These are phyloP conservation scores for Pristionchus fissidentatus DNA, from an alignment of 2,888 invertebrate genomes.

Conservation along the genomic window DNA sequence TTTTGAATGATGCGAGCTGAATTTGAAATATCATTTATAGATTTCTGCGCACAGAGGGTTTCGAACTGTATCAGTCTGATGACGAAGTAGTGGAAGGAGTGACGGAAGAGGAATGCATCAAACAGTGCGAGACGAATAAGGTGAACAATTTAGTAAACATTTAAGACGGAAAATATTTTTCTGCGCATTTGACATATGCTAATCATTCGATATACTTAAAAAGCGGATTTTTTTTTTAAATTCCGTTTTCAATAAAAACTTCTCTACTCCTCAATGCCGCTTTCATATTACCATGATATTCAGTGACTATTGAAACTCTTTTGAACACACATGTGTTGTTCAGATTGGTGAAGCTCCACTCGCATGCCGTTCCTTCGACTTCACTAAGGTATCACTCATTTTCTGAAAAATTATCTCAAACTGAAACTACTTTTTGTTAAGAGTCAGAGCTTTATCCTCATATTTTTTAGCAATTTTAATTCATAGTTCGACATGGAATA, in stretches of 20 bases:
- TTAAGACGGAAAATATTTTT: neutral
- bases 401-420: neutral
- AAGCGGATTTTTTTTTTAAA: too few species aligned
- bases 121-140: constrained; percentile 64
- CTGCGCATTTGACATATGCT: too few species aligned
- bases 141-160: constrained; percentile 51
- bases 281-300: neutral
- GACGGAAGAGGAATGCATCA: constrained; percentile 64
- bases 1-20: neutral
- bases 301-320: too few species aligned
- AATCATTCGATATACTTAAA: too few species aligned
- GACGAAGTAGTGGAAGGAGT: constrained; percentile 58
- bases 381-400: constrained; percentile 52
- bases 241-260: too few species aligned
- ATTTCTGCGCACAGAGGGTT: constrained; percentile 71
- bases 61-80: constrained; percentile 70
- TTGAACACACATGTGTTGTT: too few species aligned
- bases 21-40: constrained; percentile 44
- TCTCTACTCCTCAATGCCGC: too few species aligned
- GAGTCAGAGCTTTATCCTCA: too few species aligned
- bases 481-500: neutral
- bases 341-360: constrained; percentile 59
- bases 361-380: constrained; percentile 73
- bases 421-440: neutral
- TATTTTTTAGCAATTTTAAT: neutral